Base-by-base conservation (phyloP, 1,140 invertebrate species). In the Meloidogyne floridensis region DNA sequence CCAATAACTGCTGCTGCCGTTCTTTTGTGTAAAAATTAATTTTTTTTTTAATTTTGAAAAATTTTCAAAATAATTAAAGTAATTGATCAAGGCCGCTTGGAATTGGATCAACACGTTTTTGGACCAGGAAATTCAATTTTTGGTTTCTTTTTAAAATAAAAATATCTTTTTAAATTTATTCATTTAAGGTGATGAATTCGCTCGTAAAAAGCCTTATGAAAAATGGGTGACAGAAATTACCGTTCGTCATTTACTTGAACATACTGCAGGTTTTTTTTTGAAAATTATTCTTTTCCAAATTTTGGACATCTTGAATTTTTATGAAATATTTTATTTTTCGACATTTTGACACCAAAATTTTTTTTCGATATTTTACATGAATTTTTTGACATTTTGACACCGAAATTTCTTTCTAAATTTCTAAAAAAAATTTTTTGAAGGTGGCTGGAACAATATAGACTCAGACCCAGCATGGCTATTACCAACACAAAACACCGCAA, bases 391-490 rank as follows among this genome's bases (percentile, higher is more conserved):
- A 53, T 53, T 53, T 53, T 53, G 3, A 20, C 3, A 13, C 15
- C 18, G 20, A 15, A 7, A 32, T 18, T 32, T 6, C 20, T 3
- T 75, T 2, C n/a, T 56, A 32, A 32, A 32, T 72, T 80, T 71
- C 8, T 53, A 3, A 13, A 69, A 13, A 32, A 15, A 3, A n/a
- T 71, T 6, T 79, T 77, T 85, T 47, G 51, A 71, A 87, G 87
- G 87, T 53, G 87, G 87, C 32, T 88, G 87, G 87, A 90, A 88
- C 71, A 88, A 88, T 65, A 65, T 90, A 13, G 86, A 89, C 72
- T 85, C 78, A 20, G 88, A 89, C 74, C 86, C 89, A 7, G 88
- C 89, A 10, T 89, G 88, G 88, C n/a, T 89, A 10, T 83, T 87
- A 70, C 88, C 88, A 20, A 73, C 83, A 47, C 69, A 87, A 75